Conservation (phyloP, 2,113 vertebrate genomes). For the Octodon degus region DNA sequence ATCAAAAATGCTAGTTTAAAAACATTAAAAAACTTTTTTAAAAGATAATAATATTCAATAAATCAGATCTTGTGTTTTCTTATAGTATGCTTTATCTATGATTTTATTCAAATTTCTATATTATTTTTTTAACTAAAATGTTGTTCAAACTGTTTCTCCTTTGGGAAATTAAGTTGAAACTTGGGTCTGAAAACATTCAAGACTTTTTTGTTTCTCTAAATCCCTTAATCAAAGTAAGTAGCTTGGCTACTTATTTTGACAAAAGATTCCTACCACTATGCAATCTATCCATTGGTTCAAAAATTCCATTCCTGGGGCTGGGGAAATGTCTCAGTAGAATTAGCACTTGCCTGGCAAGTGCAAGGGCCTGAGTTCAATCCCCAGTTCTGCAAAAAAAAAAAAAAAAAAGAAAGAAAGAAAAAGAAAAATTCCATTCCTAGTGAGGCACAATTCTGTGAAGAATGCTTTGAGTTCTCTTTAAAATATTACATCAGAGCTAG, state of each 20-base stretch:
- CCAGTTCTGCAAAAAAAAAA: no score
- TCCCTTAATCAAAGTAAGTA: neutral
- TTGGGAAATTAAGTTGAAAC: neutral
- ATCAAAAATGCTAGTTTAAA: neutral
- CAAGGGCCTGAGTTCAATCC: no score
- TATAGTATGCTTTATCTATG: neutral
- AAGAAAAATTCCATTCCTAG: neutral
- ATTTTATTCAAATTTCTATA: neutral
- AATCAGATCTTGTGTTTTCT: neutral
- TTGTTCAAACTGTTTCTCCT: neutral
- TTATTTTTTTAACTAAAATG: conserved; percentile 29
- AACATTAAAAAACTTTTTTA: neutral
- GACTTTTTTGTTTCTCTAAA: neutral
- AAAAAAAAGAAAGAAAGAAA: no score
- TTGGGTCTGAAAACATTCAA: neutral
- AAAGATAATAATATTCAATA: neutral
- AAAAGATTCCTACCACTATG: neutral
- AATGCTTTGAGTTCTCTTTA: neutral
- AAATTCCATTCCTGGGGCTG: neutral
- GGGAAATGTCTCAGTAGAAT: no score
- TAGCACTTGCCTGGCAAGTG: no score
- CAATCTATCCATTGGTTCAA: neutral
- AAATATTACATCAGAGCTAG: neutral
- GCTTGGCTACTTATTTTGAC: neutral
- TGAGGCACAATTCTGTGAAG: neutral